phyloP scores from a whole-genome alignment of 2,113 vertebrate genomes.

The Hippotragus niger region DNA sequence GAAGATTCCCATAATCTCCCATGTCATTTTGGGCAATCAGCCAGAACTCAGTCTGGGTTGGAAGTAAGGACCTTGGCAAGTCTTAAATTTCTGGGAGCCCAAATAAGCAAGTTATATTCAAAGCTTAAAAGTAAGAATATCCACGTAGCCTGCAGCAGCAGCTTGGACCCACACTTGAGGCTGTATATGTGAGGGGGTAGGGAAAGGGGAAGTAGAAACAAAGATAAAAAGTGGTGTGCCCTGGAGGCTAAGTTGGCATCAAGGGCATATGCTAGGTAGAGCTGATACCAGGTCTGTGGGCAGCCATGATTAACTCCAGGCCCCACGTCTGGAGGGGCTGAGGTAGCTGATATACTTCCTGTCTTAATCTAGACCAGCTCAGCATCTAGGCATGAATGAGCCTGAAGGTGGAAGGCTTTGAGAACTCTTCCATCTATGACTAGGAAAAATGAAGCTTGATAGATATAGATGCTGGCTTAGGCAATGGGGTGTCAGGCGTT shows the following conservation, averaged over 20 bases:
- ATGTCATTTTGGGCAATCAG: neutral
- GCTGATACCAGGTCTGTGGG: slow-evolving; percentile 37
- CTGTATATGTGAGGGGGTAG: neutral
- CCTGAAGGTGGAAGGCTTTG: neutral
- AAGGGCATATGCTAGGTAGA: neutral
- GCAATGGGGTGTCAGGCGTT: neutral
- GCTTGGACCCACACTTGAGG: neutral
- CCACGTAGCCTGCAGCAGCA: neutral
- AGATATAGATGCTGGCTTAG: neutral
- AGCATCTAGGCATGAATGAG: neutral
- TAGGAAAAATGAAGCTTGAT: neutral
- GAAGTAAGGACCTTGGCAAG: neutral
- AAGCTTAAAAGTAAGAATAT: neutral
- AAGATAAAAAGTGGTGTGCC: slow-evolving; percentile 27
- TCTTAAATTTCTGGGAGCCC: neutral
- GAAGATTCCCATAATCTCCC: neutral
- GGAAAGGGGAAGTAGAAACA: neutral
- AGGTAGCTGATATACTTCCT: slow-evolving; percentile 39
- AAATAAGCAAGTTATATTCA: neutral
- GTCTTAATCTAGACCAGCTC: slow-evolving; percentile 30
- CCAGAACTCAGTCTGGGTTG: neutral
- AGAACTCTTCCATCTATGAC: neutral
- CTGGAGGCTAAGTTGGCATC: neutral
- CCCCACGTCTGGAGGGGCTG: slow-evolving; percentile 24
- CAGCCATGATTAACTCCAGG: slow-evolving; percentile 52